Evolutionary conservation across 2,888 invertebrate species (phyloP), one percentile per base, ranked within the genome.

Genomic region (Dryococelus australis): DNA sequence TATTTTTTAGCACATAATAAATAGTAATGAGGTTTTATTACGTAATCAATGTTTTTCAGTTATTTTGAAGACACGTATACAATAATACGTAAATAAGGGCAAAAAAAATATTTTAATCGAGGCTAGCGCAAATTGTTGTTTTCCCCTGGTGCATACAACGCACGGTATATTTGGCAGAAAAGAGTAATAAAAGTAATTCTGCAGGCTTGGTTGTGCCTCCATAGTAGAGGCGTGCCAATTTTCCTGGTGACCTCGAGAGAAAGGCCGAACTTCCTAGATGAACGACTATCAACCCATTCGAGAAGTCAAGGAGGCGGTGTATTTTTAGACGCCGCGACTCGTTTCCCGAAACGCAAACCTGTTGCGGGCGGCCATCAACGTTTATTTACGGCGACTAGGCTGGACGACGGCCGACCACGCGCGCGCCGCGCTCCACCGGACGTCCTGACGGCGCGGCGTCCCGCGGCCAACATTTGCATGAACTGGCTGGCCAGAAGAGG

Each of bases 301-400:
- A 16, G 65, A 65, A 65, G 65, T n/a, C 1, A 24, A 0, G 24
- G n/a, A n/a, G 65, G 20, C 65, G 65, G 65, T 9, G 20, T 65
- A 65, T 65, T 24, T 65, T 65, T 65, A 65, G 65, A 65, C 65
- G 65, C n/a, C 65, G 65, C 65, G n/a, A n/a, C 65, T 65, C 65
- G 65, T n/a, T 65, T 65, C 65, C 65, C 65, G 65, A 65, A 9
- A 65, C 65, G n/a, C 65, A 16, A 65, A 65, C 6, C 65, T 65
- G 65, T 16, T 65, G 65, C 24, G 24, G 65, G 65, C 20, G 65
- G 65, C 65, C 65, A n/a, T 65, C 10, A 6, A 65, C 24, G 16
- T 20, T 65, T 65, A 65, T 65, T 65, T 65, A 65, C 65, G 6
- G 65, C 65, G 12, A 20, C n/a, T 8, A 8, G 24, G n/a, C 0